Conservation (phyloP, 2,888 invertebrate species). For the Rhingia rostrata region DNA sequence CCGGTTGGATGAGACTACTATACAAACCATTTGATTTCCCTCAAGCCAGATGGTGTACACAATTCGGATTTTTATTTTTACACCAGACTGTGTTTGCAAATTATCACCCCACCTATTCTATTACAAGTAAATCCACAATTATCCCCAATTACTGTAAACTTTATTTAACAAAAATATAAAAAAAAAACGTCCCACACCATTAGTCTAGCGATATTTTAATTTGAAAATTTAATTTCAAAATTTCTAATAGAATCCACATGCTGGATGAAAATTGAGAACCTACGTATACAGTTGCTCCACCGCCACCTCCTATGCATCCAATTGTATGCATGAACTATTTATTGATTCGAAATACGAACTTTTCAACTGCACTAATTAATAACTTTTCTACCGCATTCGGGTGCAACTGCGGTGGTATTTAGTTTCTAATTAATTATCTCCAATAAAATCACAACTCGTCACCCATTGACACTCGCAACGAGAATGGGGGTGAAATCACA, state of each 20-base stretch:
- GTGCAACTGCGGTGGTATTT: slow-evolving; percentile 28
- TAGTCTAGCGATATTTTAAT: neutral
- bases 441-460: slow-evolving; percentile 28
- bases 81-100: no score
- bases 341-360: slow-evolving; percentile 40
- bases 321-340: slow-evolving; percentile 1
- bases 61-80: no score
- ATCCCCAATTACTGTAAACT: slow-evolving; percentile 12
- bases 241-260: neutral
- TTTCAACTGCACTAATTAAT: slow-evolving; percentile 59
- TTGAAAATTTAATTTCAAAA: slow-evolving; percentile 3
- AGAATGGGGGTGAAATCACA: neutral
- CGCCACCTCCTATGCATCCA: neutral
- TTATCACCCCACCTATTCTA: no score
- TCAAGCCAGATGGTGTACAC: no score
- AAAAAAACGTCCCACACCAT: neutral
- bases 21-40: no score
- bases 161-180: slow-evolving; percentile 6
- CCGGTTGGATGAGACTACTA: no score
- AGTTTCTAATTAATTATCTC: slow-evolving; percentile 61
- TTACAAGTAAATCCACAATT: neutral
- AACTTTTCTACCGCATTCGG: slow-evolving; percentile 30
- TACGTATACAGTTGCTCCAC: no score
- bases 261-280: no score
- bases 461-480: neutral